These are phyloP conservation scores for Enteromius viviparus DNA, from an alignment of 2,797 vertebrate genomes.

Conservation along the genomic window DNA sequence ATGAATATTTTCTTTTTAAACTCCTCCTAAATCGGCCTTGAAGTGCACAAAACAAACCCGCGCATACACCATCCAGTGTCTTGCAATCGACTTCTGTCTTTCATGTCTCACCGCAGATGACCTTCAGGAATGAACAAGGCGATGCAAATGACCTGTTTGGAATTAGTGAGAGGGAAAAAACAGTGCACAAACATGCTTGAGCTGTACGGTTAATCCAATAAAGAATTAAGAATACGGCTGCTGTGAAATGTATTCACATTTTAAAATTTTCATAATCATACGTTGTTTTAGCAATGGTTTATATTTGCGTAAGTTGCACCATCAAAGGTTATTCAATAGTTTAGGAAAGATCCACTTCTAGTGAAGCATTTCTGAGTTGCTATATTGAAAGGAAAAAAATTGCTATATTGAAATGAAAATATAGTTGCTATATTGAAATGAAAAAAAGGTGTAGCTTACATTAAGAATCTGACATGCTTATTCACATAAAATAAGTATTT, in stretches of 20 bases:
- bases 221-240: not conserved
- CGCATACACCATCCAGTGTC: not conserved
- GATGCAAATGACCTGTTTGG: slow-evolving; percentile 37
- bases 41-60: slow-evolving; percentile 23
- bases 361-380: not conserved
- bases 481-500: not conserved
- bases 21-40: slow-evolving; percentile 46
- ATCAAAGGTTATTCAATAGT: no score
- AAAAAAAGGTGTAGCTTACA: not conserved
- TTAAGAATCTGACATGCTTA: not conserved
- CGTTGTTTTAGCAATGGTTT: not conserved
- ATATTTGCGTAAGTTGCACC: no score
- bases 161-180: slow-evolving; percentile 23
- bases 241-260: not conserved
- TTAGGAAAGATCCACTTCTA: no score
- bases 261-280: not conserved
- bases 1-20: slow-evolving; percentile 49
- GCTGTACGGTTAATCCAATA: not conserved
- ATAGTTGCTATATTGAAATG: no score
- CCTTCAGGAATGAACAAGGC: slow-evolving; percentile 42
- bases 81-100: slow-evolving; percentile 25
- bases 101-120: slow-evolving; percentile 44
- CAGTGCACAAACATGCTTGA: not conserved
- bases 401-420: no score
- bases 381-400: no score